Conservation (phyloP, 2,888 invertebrate genomes). For the Griposia aprilina region DNA sequence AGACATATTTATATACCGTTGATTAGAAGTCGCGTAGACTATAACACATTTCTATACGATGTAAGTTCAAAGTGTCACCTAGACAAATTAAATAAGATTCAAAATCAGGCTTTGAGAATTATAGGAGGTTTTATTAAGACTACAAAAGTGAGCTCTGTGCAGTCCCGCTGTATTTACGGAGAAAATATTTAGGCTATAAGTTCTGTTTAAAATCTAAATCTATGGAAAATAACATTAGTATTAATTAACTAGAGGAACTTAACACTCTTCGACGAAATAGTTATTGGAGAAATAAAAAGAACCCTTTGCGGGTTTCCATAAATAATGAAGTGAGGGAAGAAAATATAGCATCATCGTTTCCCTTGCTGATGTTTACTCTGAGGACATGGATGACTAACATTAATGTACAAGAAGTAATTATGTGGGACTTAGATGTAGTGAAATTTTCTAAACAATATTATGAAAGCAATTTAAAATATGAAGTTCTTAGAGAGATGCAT, state of each 20-base stretch:
- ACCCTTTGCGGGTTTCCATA: no score
- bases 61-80: slow-evolving; percentile 2
- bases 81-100: slow-evolving; percentile 15
- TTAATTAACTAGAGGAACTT: background rate
- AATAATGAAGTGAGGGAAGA: no score
- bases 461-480: background rate
- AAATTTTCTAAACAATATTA: background rate
- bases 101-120: slow-evolving; percentile 12
- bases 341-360: no score
- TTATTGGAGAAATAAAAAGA: no score
- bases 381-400: no score
- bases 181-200: slow-evolving; percentile 17
- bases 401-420: no score
- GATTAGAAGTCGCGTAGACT: slow-evolving; percentile 22
- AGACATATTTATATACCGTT: slow-evolving; percentile 8
- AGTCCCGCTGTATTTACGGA: slow-evolving; percentile 4
- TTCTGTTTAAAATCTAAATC: slow-evolving; percentile 8
- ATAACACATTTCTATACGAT: slow-evolving; percentile 17
- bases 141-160: slow-evolving; percentile 23
- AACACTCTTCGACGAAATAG: no score
- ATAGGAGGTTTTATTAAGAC: slow-evolving; percentile 16
- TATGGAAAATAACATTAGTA: background rate
- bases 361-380: no score
- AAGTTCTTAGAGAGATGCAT: background rate
- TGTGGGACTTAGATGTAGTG: no score